Conservation (phyloP, 1,140 invertebrate species). For the Pseudachorutes palmiensis region DNA sequence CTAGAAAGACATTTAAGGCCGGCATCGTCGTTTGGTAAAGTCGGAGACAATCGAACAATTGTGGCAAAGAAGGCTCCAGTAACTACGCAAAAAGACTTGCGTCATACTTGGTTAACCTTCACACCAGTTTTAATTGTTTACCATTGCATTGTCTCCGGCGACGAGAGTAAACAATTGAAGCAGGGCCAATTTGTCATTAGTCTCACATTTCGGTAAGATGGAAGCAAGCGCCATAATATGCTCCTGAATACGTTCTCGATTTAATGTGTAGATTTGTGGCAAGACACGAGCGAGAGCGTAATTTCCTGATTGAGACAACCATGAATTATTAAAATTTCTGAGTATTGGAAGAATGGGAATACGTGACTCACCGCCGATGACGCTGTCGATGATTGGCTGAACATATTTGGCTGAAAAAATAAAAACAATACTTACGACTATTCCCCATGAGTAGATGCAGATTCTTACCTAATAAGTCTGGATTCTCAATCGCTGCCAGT, state of each 20-base stretch:
- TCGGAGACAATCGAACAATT: slow-evolving; percentile 63
- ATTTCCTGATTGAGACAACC: slow-evolving; percentile 57
- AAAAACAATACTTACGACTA: no score
- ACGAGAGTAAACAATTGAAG: slow-evolving; percentile 71
- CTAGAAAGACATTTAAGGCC: slow-evolving; percentile 67
- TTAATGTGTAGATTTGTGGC: slow-evolving; percentile 78
- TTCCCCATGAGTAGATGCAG: no score
- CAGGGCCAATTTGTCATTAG: slow-evolving; percentile 70
- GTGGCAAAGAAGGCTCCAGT: slow-evolving; percentile 64
- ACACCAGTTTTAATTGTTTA: background rate
- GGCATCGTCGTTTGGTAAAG: slow-evolving; percentile 50
- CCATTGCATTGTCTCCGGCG: slow-evolving; percentile 62
- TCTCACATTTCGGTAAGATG: slow-evolving; percentile 69
- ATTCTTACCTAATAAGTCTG: slow-evolving; percentile 66
- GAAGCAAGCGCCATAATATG: slow-evolving; percentile 72
- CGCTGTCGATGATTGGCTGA: slow-evolving; percentile 78
- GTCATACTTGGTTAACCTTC: background rate
- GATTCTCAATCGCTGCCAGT: slow-evolving; percentile 83
- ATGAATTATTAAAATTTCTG: background rate
- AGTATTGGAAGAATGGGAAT: background rate
- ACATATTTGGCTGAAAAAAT: slow-evolving; percentile 80
- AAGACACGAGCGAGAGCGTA: slow-evolving; percentile 73
- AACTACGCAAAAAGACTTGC: slow-evolving; percentile 44
- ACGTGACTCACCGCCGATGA: slow-evolving; percentile 61
- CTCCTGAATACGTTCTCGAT: slow-evolving; percentile 70